Evolutionary conservation across 2,888 invertebrate species (phyloP), one percentile per base, ranked within the genome.

Genomic region (Protophormia terraenovae): DNA sequence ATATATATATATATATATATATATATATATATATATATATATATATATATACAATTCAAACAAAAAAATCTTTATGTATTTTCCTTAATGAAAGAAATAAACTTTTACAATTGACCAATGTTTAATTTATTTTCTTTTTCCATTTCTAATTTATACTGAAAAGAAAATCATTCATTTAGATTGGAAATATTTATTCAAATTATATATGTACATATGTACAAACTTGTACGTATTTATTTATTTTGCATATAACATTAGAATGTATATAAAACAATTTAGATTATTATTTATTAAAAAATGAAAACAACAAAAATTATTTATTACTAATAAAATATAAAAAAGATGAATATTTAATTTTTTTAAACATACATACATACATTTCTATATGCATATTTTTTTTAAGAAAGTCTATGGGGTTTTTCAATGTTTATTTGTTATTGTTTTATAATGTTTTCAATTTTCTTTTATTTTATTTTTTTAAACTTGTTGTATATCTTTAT

Each of bases 381-480:
- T n/a, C n/a, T n/a, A n/a, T n/a, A n/a, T n/a, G n/a, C n/a, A n/a
- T n/a, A n/a, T n/a, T 27, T 24, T 53, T 47, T 53, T 24, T 14
- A 24, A 24, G 53, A 27, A 64, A 41, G 32, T 72, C 29, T 29
- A 41, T 41, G 14, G 41, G 19, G 24, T 53, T 16, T 71, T 19
- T 38, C 41, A 22, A 47, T 69, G 60, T 53, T 50, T 71, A n/a
- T 29, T 38, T 71, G 22, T 78, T 69, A 14, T 27, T 67, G 16
- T 60, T 32, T 60, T n/a, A n/a, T n/a, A n/a, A n/a, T n/a, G n/a
- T n/a, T 8, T 19, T 10, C 19, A 16, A 32, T 27, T 41, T 12
- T n/a, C 22, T 35, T 73, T 73, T 62, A 27, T n/a, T 45, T 7
- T 50, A 75, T 19, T 14, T 64, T 64, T 50, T 14, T n/a, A n/a